Base-by-base conservation (phyloP, 30 jellyfish, hydroid and myxozoan genomes). In the Calvadosia cruxmelitensis region DNA sequence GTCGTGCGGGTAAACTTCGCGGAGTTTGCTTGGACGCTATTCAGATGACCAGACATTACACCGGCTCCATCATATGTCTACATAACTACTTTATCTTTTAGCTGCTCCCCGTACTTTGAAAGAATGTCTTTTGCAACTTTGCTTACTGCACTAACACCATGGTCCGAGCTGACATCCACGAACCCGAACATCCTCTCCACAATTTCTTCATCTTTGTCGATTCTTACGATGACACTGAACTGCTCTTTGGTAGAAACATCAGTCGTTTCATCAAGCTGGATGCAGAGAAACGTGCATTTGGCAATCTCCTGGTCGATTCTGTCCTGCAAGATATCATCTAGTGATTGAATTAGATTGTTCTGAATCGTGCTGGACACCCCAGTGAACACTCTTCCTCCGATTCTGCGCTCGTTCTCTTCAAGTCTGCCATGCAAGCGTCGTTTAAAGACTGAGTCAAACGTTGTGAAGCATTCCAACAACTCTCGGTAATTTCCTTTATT, bases 211-310 rank as follows among this genome's bases (percentile, higher is more conserved):
- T n/a, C n/a, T n/a, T n/a, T n/a, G n/a, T n/a, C n/a, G n/a, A n/a
- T n/a, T n/a, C n/a, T n/a, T 23, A 75, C 23, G 27, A 75, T 64
- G 27, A 30, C 77, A 63, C 84, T 74, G 33, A 74, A 70, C 33
- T 74, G 84, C 48, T 74, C 77, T 52, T 63, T 74, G 29, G 84
- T 62, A 34, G 79, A 74, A 26, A 74, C 77, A 49, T 74, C 85
- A 33, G 85, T 75, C 1, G 79, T 75, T 32, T 65, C 85, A 75
- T 75, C 85, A 34, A 75, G 78, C 33, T 75, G 85, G 16, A 75
- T 34, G 63, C 72, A 25, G 27, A 74, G 51, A 64, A 74, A 74
- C 13, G 78, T 62, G 51, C 79, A 64, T 24, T 65, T 24, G n/a
- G 42, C 28, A 20, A 64, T n/a, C 50, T 75, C 85, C 48, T 50